Conservation (phyloP, 2,113 vertebrate species). For the Orthonyx spaldingii region DNA sequence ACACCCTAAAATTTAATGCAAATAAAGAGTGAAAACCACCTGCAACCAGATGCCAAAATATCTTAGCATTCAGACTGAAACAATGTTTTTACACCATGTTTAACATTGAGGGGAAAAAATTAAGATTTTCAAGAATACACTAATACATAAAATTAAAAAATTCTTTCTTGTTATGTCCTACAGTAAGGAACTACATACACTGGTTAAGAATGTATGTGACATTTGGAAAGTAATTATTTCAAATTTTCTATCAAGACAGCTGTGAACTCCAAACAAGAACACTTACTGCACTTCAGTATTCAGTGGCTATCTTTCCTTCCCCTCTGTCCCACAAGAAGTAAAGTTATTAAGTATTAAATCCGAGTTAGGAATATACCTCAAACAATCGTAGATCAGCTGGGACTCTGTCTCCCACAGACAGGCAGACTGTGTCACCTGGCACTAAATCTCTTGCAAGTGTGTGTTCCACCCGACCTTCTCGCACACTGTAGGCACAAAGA, state of each 20-base stretch:
- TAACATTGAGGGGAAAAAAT: neutral
- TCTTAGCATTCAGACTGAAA: neutral
- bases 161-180: neutral
- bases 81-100: neutral
- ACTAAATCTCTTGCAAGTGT: slow-evolving; percentile 92
- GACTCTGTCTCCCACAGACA: slow-evolving; percentile 93
- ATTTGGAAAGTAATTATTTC: neutral
- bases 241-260: neutral
- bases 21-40: neutral
- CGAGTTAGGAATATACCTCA: slow-evolving; percentile 74
- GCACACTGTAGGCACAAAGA: slow-evolving; percentile 69
- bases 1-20: neutral
- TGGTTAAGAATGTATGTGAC: neutral
- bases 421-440: slow-evolving; percentile 93
- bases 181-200: neutral
- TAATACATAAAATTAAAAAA: neutral
- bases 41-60: neutral
- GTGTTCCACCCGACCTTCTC: slow-evolving; percentile 88
- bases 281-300: neutral
- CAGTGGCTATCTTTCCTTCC: neutral
- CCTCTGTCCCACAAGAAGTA: neutral
- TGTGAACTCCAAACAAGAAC: neutral
- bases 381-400: slow-evolving; percentile 93
- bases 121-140: neutral
- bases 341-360: neutral